phyloP scores from a whole-genome alignment of 1,140 invertebrate species.

The Batillaria attramentaria region DNA sequence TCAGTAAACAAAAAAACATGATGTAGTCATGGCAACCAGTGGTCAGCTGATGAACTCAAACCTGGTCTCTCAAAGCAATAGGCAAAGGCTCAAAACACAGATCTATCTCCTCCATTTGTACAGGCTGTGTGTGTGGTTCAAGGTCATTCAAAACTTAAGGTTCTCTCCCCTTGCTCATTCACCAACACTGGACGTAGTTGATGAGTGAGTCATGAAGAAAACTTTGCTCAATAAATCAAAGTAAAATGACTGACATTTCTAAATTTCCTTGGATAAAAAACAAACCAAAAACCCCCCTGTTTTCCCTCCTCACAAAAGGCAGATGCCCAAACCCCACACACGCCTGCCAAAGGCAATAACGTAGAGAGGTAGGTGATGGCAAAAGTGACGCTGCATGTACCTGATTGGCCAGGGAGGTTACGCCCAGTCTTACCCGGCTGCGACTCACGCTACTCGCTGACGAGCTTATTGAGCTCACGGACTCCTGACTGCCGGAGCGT shows the following conservation, averaged over 20 bases:
- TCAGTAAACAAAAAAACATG: neutral
- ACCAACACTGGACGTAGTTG: no score
- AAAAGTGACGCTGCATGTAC: slow-evolving; percentile 69
- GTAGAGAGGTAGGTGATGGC: slow-evolving; percentile 34
- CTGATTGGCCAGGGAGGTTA: slow-evolving; percentile 77
- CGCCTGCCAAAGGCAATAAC: neutral
- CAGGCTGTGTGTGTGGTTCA: neutral
- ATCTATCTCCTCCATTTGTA: neutral
- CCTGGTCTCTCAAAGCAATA: neutral
- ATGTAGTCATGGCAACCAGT: neutral
- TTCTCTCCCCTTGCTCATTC: no score
- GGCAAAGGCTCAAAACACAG: neutral
- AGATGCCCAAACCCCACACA: neutral
- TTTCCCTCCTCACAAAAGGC: neutral
- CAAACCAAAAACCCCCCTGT: neutral
- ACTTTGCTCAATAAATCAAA: no score
- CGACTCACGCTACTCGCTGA: slow-evolving; percentile 82
- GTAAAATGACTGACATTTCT: neutral
- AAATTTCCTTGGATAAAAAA: neutral
- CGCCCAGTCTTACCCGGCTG: slow-evolving; percentile 80
- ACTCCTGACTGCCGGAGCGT: slow-evolving; percentile 80
- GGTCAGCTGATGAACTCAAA: slow-evolving; percentile 1
- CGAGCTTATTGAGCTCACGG: slow-evolving; percentile 86
- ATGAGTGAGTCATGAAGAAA: no score
- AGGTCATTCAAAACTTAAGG: no score